Conservation (phyloP, 2,797 vertebrate genomes). For the Acrossocheilus fasciatus region DNA sequence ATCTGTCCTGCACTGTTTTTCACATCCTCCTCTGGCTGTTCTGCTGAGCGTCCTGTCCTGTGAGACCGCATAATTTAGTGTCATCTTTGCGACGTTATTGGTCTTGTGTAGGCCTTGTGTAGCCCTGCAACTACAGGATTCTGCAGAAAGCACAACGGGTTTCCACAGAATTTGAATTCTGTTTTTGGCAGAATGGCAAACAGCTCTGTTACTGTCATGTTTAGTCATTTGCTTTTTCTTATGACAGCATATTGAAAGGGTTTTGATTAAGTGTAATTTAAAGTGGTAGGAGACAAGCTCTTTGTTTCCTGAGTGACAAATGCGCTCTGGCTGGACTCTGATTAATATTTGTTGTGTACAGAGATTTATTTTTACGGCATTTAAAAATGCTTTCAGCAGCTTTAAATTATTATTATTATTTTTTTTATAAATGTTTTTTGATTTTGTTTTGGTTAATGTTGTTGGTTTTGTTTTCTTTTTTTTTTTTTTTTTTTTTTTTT, state of each 20-base stretch:
- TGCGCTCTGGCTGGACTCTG: not conserved
- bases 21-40: not conserved
- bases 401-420: not conserved
- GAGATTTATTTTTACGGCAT: not conserved
- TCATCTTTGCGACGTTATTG: not conserved
- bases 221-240: not conserved
- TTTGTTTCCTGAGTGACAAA: not conserved
- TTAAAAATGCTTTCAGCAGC: not conserved
- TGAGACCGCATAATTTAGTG: not conserved
- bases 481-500: not conserved
- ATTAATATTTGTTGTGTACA: not conserved
- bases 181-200: not conserved
- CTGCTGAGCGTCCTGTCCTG: not conserved
- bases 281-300: not conserved
- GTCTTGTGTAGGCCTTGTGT: not conserved
- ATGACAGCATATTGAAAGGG: not conserved
- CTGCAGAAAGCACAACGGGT: not conserved
- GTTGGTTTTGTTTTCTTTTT: too few species aligned
- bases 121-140: not conserved
- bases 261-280: not conserved
- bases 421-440: not conserved
- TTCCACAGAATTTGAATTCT: not conserved
- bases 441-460: too few species aligned
- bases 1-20: not conserved
- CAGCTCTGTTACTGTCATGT: not conserved